Evolutionary conservation across 2,888 invertebrate genomes (phyloP).

Genomic region (Lobophora halterata): DNA sequence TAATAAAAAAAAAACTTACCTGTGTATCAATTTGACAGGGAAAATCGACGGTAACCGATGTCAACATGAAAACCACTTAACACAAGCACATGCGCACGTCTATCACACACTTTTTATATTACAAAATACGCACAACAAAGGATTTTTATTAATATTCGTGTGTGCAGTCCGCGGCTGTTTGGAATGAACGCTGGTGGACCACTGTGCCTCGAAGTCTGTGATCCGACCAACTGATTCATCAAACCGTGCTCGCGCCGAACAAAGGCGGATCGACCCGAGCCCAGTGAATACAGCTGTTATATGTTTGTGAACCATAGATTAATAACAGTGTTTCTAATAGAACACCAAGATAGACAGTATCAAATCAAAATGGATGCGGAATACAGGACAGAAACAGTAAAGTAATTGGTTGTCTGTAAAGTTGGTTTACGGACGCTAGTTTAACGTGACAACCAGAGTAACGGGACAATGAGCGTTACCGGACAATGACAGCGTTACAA

Average conservation of each 20-base stretch:
- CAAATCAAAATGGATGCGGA: too few species aligned
- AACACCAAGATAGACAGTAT: too few species aligned
- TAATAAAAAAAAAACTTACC: slow-evolving; percentile 29
- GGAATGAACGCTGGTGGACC: slow-evolving; percentile 21
- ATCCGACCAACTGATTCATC: slow-evolving; percentile 40
- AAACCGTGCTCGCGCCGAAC: slow-evolving; percentile 50
- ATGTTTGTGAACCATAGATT: slow-evolving; percentile 66
- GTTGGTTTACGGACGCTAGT: too few species aligned
- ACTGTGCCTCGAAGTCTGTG: slow-evolving; percentile 16
- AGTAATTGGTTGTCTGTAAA: too few species aligned
- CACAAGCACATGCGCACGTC: slow-evolving; percentile 41
- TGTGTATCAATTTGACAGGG: slow-evolving; percentile 35
- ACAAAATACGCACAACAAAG: slow-evolving; percentile 45
- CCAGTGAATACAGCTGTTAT: slow-evolving; percentile 76
- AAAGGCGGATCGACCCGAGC: slow-evolving; percentile 58
- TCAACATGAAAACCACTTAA: slow-evolving; percentile 29
- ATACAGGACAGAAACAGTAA: too few species aligned
- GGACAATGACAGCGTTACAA: too few species aligned
- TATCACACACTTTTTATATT: slow-evolving; percentile 41
- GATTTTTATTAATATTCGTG: slow-evolving; percentile 40
- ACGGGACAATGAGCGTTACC: too few species aligned
- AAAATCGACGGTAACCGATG: slow-evolving; percentile 41
- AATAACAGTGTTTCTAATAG: slow-evolving; percentile 67
- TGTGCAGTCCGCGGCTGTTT: slow-evolving; percentile 35
- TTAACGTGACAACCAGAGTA: too few species aligned